A percentile compares a stretch with the other conserved stretches of the same genome.
phyloP scores from a whole-genome alignment of 2,888 invertebrate species.

The Eilema griseolum region DNA sequence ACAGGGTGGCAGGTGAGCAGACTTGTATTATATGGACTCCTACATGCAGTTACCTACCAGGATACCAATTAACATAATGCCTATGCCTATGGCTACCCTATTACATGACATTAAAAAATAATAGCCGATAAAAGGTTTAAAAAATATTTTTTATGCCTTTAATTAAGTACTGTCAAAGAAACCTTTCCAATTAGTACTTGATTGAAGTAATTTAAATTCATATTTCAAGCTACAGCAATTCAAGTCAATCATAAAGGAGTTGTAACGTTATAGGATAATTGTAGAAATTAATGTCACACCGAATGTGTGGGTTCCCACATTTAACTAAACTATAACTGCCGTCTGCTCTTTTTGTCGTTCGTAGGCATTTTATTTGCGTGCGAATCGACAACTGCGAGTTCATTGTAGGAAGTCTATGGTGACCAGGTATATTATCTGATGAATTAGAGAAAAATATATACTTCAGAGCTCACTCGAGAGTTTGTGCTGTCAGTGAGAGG shows the following conservation, averaged over 20 bases:
- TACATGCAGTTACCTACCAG: too few relatives aligned
- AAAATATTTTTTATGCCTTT: not conserved
- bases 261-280: not conserved
- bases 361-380: not conserved
- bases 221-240: not conserved
- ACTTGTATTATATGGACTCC: too few relatives aligned
- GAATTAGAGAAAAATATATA: not conserved
- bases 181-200: not conserved
- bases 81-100: too few relatives aligned
- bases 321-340: not conserved
- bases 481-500: too few relatives aligned
- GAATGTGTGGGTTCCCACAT: not conserved
- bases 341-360: not conserved
- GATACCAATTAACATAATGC: too few relatives aligned
- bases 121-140: not conserved
- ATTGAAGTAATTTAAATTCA: not conserved
- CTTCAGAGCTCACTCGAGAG: too few relatives aligned
- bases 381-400: not conserved
- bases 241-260: not conserved
- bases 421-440: not conserved
- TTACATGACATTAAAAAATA: not conserved
- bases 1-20: too few relatives aligned
- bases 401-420: not conserved
- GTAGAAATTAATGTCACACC: not conserved
- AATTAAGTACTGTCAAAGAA: not conserved